These are phyloP conservation scores for Watsonalla binaria DNA, from an alignment of 2,888 invertebrate species.

Conservation along the genomic window DNA sequence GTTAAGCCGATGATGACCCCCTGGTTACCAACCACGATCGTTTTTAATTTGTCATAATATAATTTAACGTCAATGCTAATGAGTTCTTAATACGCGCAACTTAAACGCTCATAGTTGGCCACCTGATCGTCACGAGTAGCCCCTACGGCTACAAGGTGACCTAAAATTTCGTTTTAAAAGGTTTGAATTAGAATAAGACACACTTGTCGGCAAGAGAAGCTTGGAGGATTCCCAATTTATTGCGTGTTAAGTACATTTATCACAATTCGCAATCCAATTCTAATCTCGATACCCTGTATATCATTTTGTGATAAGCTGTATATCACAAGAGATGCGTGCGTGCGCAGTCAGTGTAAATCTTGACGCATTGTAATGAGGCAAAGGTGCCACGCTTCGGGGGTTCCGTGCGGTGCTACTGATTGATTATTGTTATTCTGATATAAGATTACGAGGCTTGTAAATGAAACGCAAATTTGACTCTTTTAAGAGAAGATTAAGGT, in stretches of 20 bases:
- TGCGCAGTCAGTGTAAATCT: slow-evolving; percentile 50
- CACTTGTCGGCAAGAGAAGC: background rate
- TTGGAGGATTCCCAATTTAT: background rate
- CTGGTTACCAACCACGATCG: too few species aligned
- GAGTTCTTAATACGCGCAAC: too few species aligned
- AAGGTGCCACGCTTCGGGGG: slow-evolving; percentile 27
- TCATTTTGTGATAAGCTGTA: slow-evolving; percentile 5
- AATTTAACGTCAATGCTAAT: too few species aligned
- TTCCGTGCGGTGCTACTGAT: slow-evolving; percentile 22
- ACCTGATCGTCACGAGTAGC: too few species aligned
- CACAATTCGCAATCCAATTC: background rate
- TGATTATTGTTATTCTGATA: slow-evolving; percentile 33
- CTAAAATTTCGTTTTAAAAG: too few species aligned
- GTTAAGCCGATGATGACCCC: too few species aligned
- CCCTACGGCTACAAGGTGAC: too few species aligned
- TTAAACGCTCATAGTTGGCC: too few species aligned
- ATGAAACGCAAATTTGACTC: background rate
- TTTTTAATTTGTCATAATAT: too few species aligned
- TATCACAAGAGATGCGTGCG: slow-evolving; percentile 35
- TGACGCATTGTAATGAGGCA: slow-evolving; percentile 55
- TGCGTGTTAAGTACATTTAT: background rate
- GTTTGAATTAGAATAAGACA: too few species aligned
- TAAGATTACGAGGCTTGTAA: slow-evolving; percentile 18
- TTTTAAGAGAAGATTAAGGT: too few species aligned
- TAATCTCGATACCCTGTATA: background rate